Percentiles rank a stretch among this genome's conserved stretches.
Conservation (phyloP, 1,140 invertebrate genomes). For the Scaptomyza graminum region DNA sequence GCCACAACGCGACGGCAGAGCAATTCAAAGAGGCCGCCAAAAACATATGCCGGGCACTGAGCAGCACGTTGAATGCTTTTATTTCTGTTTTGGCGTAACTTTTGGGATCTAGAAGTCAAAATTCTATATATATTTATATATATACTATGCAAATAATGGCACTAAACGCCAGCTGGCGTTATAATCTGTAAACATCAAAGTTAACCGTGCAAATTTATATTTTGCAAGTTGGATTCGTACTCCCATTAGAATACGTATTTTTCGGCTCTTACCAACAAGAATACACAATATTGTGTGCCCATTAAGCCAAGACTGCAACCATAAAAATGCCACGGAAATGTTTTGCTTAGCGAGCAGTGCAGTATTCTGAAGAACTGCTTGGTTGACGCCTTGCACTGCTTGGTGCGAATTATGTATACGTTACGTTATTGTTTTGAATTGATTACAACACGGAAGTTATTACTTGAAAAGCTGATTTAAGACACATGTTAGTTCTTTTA, state of each 20-base stretch:
- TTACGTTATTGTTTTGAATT: neutral
- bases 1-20: conserved; percentile 15
- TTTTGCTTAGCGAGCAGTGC: conserved; percentile 24
- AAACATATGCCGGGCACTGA: conserved; percentile 44
- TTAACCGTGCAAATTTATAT: conserved; percentile 23
- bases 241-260: conserved; percentile 34
- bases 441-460: too few relatives aligned
- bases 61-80: conserved; percentile 7
- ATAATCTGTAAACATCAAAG: conserved; percentile 1
- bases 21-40: conserved; percentile 73
- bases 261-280: too few relatives aligned
- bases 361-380: conserved; percentile 37
- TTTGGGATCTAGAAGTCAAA: conserved; percentile 2
- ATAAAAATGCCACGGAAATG: neutral
- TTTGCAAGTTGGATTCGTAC: conserved; percentile 23
- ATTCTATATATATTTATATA: neutral
- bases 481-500: too few relatives aligned
- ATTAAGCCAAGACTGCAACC: conserved; percentile 47
- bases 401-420: neutral
- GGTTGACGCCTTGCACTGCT: conserved; percentile 4
- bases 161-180: conserved; percentile 35
- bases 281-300: too few relatives aligned
- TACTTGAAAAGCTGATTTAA: too few relatives aligned
- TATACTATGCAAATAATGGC: neutral
- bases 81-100: conserved; percentile 16